Base-by-base conservation (phyloP, 53 echinoderm and acorn worm genomes). In the Echinarachnius parma region DNA sequence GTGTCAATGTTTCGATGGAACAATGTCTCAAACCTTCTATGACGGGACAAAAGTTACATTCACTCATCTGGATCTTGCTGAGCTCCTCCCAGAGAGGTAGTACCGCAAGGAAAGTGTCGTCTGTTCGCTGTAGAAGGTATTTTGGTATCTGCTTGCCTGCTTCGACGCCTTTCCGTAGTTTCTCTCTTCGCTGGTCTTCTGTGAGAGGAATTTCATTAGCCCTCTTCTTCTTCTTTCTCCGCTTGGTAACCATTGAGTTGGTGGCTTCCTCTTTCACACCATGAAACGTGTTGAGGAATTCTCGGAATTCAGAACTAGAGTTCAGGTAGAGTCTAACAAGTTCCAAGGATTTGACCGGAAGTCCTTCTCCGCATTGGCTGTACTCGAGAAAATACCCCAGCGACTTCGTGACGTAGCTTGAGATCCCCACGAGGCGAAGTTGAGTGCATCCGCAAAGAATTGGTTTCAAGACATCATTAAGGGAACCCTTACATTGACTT, bases 281-380 rank as follows among this genome's bases (percentile, higher is more conserved):
- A 11, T 61, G 78, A 24, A 70, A 84, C 24, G 78, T 70, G 63
- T 84, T 84, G n/a, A 84, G 78, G 56, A 84, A 84, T 34, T 84
- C 84, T 20, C 84, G 69, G 23, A 84, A 84, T n/a, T 84, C 61
- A 31, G 84, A 75, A 61, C 84, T 84, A 19, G 84, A 84, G 24
- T 84, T 63, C 44, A 84, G 55, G 37, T 64, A 56, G 31, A 78
- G 53, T 13, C 71, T 53, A 30, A 78, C 78, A 46, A 84, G 39
- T 55, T 84, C 66, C 22, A 84, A 55, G 9, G 70, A 49, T 34
- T 25, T 69, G 32, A 78, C 28, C 0, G 53, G 49, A 0, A 84
- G 54, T 2, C 61, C 71, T 5, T 22, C 28, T n/a, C n/a, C n/a
- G n/a, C n/a, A n/a, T n/a, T n/a, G n/a, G 2, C 76, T 52, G 55